These are phyloP conservation scores for Cuniculus paca DNA, from an alignment of 2,797 vertebrate species.

Conservation along the genomic window DNA sequence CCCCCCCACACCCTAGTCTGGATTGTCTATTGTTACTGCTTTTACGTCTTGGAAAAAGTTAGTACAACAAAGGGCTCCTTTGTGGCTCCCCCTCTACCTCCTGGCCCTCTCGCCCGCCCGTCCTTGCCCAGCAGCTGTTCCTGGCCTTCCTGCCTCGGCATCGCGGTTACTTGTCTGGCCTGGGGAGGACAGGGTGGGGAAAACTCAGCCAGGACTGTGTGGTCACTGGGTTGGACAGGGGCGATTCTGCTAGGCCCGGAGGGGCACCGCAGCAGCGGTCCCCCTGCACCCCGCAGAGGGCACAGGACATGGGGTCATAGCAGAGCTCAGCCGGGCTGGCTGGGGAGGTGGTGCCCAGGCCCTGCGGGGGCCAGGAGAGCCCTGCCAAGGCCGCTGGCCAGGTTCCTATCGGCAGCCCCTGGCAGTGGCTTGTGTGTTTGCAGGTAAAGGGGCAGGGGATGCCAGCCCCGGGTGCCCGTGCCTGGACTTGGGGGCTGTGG, in stretches of 20 bases:
- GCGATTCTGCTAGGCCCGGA: neutral
- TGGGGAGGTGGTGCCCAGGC: neutral
- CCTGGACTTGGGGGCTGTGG: neutral
- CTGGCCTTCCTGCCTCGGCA: conserved; percentile 62
- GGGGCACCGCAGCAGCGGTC: neutral
- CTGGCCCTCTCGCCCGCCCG: conserved; percentile 75
- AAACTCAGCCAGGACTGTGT: neutral
- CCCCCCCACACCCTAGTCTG: conserved; percentile 12
- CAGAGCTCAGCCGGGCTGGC: neutral
- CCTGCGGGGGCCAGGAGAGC: conserved; percentile 9
- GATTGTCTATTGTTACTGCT: conserved; percentile 84
- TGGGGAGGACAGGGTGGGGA: conserved; percentile 3
- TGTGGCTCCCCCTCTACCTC: conserved; percentile 80
- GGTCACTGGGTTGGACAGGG: neutral
- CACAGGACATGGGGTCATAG: neutral
- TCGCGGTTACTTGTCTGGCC: conserved; percentile 53
- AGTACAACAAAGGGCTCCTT: conserved; percentile 81
- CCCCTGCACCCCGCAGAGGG: neutral
- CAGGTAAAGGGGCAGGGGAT: conserved; percentile 26
- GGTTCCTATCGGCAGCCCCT: neutral
- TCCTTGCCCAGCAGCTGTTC: conserved; percentile 74
- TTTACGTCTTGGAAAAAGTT: conserved; percentile 84
- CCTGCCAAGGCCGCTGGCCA: conserved; percentile 39
- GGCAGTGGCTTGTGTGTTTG: neutral
- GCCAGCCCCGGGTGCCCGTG: neutral